Evolutionary conservation across 2,797 vertebrate genomes (phyloP).

Genomic region (Sebastes dallii): DNA sequence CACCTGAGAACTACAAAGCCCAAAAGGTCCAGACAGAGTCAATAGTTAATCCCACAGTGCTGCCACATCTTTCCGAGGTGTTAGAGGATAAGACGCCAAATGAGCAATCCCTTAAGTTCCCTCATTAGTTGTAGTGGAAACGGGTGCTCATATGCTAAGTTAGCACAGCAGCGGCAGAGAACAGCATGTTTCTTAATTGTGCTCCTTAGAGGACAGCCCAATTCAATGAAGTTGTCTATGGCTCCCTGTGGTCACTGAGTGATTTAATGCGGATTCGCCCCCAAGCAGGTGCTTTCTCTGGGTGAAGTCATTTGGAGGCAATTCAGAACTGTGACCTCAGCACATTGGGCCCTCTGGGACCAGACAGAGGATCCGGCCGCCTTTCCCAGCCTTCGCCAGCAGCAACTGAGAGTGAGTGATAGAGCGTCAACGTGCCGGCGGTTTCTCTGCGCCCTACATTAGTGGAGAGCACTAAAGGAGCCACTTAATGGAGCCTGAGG

Average conservation of each 20-base stretch:
- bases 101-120: slow-evolving; percentile 41
- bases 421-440: slow-evolving; percentile 69
- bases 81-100: slow-evolving; percentile 36
- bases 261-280: slow-evolving; percentile 79
- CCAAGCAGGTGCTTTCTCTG: slow-evolving; percentile 83
- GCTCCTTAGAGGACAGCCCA: slow-evolving; percentile 55
- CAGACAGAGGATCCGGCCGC: slow-evolving; percentile 75
- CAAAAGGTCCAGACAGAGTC: slow-evolving; percentile 31
- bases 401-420: slow-evolving; percentile 74
- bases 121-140: slow-evolving; percentile 46
- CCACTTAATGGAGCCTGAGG: slow-evolving; percentile 67
- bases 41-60: slow-evolving; percentile 42
- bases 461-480: slow-evolving; percentile 67
- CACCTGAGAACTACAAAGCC: slow-evolving; percentile 48
- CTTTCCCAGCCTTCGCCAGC: slow-evolving; percentile 69
- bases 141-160: slow-evolving; percentile 17
- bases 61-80: slow-evolving; percentile 21
- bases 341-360: slow-evolving; percentile 78
- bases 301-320: slow-evolving; percentile 82
- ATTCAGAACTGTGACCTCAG: slow-evolving; percentile 84
- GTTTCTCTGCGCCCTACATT: slow-evolving; percentile 72
- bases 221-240: slow-evolving; percentile 73
- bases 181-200: slow-evolving; percentile 70
- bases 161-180: slow-evolving; percentile 46
- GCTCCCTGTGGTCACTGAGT: slow-evolving; percentile 71